phyloP scores from a whole-genome alignment of 2,888 invertebrate species.

The Drosophila multiciliata region DNA sequence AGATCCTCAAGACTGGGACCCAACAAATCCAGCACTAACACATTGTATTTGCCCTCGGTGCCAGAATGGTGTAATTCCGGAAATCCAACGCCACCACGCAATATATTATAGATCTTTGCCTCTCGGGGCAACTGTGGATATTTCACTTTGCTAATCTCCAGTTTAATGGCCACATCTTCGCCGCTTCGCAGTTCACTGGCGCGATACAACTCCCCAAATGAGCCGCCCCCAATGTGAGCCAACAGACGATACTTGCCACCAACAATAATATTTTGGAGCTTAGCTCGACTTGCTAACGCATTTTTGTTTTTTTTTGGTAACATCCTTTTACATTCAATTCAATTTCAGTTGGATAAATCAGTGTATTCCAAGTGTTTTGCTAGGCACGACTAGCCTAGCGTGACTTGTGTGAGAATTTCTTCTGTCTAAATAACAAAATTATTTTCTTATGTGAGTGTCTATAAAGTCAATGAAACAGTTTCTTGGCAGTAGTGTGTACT shows the following conservation, averaged over 20 bases:
- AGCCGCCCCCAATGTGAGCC: conserved; percentile 56
- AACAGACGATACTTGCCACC: conserved; percentile 60
- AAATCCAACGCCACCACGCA: conserved; percentile 58
- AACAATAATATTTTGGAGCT: conserved; percentile 35
- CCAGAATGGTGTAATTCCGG: conserved; percentile 56
- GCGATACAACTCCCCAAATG: conserved; percentile 62
- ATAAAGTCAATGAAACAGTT: conserved; percentile 37
- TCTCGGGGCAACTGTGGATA: conserved; percentile 54
- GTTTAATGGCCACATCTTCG: conserved; percentile 60
- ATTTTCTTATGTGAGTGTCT: background rate
- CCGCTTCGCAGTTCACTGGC: conserved; percentile 41
- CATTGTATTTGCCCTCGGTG: conserved; percentile 57
- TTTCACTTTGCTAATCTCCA: conserved; percentile 38
- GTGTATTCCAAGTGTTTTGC: conserved; percentile 40
- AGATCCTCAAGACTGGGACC: conserved; percentile 68
- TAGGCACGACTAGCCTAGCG: conserved; percentile 45
- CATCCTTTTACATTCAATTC: conserved; percentile 24
- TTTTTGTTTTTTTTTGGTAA: background rate
- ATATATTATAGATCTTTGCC: conserved; percentile 57
- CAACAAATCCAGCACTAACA: conserved; percentile 64
- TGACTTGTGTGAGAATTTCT: conserved; percentile 33
- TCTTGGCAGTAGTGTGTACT: background rate
- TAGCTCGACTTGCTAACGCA: background rate
- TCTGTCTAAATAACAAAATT: background rate
- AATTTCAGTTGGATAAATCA: conserved; percentile 22